These are phyloP conservation scores for Endomychus coccineus DNA, from an alignment of 2,888 invertebrate genomes.

Conservation along the genomic window DNA sequence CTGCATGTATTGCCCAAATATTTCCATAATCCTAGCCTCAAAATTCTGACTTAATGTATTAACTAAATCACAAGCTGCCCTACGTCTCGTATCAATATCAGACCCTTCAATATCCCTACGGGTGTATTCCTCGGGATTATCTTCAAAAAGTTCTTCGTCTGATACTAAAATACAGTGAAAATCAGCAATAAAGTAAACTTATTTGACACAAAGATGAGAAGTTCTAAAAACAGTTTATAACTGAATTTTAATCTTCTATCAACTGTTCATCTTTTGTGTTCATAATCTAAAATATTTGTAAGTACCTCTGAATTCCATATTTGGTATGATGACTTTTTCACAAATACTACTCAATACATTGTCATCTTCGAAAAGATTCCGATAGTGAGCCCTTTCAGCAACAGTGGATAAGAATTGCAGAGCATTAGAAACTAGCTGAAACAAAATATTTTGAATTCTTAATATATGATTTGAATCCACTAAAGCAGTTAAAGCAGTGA, in stretches of 20 bases:
- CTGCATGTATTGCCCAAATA: conserved; percentile 81
- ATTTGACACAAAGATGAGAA: neutral
- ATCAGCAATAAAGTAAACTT: neutral
- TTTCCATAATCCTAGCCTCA: conserved; percentile 78
- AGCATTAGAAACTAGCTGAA: conserved; percentile 90
- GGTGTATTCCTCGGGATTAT: conserved; percentile 97
- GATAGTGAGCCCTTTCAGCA: conserved; percentile 83
- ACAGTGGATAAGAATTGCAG: conserved; percentile 92
- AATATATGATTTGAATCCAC: no score
- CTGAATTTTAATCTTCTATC: no score
- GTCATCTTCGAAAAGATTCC: conserved; percentile 81
- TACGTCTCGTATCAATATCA: conserved; percentile 90
- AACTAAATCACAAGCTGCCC: conserved; percentile 96
- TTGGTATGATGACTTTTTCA: conserved; percentile 97
- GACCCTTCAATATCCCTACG: conserved; percentile 96
- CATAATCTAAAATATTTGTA: conserved; percentile 9
- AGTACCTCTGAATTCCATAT: conserved; percentile 89
- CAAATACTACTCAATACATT: conserved; percentile 84
- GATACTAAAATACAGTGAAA: conserved; percentile 51
- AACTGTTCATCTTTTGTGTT: no score
- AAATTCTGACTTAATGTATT: conserved; percentile 83
- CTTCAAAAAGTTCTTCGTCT: conserved; percentile 95
- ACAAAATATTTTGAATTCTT: no score
- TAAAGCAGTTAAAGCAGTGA: no score
- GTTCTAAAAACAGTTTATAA: no score